Evolutionary conservation across 2,113 vertebrate species (phyloP).

Genomic region (Larimichthys crocea): DNA sequence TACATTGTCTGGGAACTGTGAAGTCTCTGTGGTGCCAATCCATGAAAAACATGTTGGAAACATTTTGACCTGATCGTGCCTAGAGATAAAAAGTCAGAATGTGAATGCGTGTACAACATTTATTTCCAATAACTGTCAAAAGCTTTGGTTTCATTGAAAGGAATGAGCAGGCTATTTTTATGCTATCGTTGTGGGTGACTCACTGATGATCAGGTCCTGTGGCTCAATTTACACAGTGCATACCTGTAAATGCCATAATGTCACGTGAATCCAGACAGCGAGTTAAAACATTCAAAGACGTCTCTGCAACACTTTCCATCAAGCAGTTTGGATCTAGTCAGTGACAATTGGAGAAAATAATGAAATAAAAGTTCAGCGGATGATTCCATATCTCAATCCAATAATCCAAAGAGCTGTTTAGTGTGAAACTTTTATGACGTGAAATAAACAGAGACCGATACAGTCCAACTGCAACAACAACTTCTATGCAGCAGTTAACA

Average conservation of each 20-base stretch:
- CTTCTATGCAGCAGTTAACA: neutral
- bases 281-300: neutral
- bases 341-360: neutral
- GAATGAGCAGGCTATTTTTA: neutral
- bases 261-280: neutral
- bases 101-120: too few relatives aligned
- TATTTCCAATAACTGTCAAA: too few relatives aligned
- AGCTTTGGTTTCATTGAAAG: neutral
- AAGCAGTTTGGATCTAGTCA: neutral
- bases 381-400: neutral
- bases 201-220: neutral
- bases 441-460: neutral
- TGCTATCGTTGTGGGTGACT: neutral
- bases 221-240: too few relatives aligned
- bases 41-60: neutral
- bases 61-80: neutral
- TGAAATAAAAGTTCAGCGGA: neutral
- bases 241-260: neutral
- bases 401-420: neutral
- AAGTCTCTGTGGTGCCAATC: too few relatives aligned
- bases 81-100: too few relatives aligned
- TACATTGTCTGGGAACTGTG: too few relatives aligned
- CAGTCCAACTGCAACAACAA: neutral
- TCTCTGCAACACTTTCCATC: neutral
- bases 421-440: neutral